Conservation (phyloP, 2,113 vertebrate species). For the Speoplatyrhinus poulsoni region DNA sequence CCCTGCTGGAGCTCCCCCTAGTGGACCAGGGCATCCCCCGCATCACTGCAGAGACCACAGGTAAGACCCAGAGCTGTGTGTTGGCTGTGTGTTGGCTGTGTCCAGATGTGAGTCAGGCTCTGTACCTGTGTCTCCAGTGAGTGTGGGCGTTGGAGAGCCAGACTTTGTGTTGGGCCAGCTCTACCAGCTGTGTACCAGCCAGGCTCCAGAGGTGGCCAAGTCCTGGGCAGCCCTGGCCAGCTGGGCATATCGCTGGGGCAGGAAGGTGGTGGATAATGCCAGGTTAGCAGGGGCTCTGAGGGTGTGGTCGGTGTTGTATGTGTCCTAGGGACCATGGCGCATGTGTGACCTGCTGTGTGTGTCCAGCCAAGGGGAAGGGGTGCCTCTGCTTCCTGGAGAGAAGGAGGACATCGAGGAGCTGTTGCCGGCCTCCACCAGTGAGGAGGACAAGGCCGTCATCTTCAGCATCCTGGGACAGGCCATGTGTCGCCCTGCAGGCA, state of each 20-base stretch:
- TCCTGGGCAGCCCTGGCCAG: slow-evolving; percentile 96
- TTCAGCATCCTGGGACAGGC: slow-evolving; percentile 96
- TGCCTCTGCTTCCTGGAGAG: slow-evolving; percentile 90
- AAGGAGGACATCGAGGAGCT: slow-evolving; percentile 93
- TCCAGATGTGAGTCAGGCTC: background rate
- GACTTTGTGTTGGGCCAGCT: slow-evolving; percentile 95
- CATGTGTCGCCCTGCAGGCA: slow-evolving; percentile 94
- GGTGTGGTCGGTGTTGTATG: background rate
- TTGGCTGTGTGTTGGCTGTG: too few relatives aligned
- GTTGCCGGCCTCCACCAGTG: slow-evolving; percentile 83
- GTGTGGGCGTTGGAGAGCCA: slow-evolving; percentile 94
- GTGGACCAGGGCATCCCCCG: slow-evolving; percentile 86
- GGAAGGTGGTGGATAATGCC: slow-evolving; percentile 97
- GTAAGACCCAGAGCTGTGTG: slow-evolving; percentile 62
- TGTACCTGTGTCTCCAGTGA: slow-evolving; percentile 74
- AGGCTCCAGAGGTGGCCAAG: slow-evolving; percentile 96
- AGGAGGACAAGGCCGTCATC: slow-evolving; percentile 92
- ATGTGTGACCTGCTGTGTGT: background rate
- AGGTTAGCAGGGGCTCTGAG: slow-evolving; percentile 76
- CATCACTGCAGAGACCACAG: slow-evolving; percentile 92
- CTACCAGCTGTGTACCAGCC: slow-evolving; percentile 91
- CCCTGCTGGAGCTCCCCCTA: slow-evolving; percentile 84
- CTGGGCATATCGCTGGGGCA: slow-evolving; percentile 97
- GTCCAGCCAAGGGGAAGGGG: slow-evolving; percentile 92
- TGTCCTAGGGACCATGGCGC: too few relatives aligned